Evolutionary conservation across 2,113 vertebrate species (phyloP).

Genomic region (Triplophysa rosa): DNA sequence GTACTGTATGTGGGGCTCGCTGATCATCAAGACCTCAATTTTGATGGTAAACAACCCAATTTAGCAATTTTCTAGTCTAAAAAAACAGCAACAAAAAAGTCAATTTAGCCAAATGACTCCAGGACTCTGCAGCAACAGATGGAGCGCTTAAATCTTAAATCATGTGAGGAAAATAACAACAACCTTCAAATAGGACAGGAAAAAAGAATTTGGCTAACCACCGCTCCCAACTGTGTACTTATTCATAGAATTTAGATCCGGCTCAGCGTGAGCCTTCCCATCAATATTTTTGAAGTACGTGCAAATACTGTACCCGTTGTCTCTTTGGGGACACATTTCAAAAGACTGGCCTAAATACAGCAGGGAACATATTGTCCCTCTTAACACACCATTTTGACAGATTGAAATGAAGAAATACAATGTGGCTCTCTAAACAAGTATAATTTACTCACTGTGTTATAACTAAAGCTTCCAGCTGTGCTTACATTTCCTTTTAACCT

Average conservation of each 20-base stretch:
- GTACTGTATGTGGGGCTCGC: too few relatives aligned
- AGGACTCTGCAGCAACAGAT: background rate
- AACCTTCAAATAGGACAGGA: background rate
- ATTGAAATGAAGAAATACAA: background rate
- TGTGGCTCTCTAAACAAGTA: background rate
- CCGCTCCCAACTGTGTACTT: background rate
- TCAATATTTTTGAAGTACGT: slow-evolving; percentile 36
- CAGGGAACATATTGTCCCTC: background rate
- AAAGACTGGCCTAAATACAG: slow-evolving; percentile 12
- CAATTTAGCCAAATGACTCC: background rate
- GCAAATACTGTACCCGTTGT: background rate
- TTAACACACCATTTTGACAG: slow-evolving; percentile 1
- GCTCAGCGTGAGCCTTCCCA: background rate
- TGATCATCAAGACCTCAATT: too few relatives aligned
- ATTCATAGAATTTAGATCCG: slow-evolving; percentile 31
- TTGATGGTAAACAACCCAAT: too few relatives aligned
- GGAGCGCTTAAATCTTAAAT: background rate
- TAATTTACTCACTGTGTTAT: background rate
- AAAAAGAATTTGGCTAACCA: background rate
- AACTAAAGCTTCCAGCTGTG: background rate
- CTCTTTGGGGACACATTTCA: slow-evolving; percentile 32
- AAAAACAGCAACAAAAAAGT: background rate
- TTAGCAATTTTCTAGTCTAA: too few relatives aligned
- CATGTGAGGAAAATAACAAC: background rate
- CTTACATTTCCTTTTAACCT: too few relatives aligned